phyloP scores from a whole-genome alignment of 1,140 invertebrate genomes.

The Potamilus streckersoni region DNA sequence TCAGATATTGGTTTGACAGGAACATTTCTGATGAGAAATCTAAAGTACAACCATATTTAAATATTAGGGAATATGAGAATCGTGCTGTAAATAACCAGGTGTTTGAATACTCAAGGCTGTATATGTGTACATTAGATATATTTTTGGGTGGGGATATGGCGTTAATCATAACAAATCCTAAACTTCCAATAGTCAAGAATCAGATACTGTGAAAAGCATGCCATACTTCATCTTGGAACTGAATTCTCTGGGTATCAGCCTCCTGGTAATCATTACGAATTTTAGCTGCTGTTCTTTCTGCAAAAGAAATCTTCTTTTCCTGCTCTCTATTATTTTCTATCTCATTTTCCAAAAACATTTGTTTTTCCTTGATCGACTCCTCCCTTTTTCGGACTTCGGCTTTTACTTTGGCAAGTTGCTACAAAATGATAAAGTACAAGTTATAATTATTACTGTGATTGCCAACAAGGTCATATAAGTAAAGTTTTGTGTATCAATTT shows the following conservation, averaged over 20 bases:
- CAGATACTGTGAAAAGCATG: neutral
- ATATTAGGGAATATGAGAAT: too few relatives aligned
- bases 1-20: too few relatives aligned
- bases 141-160: too few relatives aligned
- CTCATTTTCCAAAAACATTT: constrained; percentile 65
- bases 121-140: too few relatives aligned
- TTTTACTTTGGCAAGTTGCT: constrained; percentile 63
- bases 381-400: constrained; percentile 58
- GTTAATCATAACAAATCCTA: too few relatives aligned
- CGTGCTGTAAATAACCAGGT: too few relatives aligned
- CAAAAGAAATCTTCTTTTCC: constrained; percentile 64
- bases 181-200: too few relatives aligned
- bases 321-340: constrained; percentile 65
- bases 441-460: neutral
- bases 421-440: neutral
- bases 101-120: too few relatives aligned
- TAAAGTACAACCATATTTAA: too few relatives aligned
- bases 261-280: constrained; percentile 58
- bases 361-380: constrained; percentile 63
- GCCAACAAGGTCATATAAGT: neutral
- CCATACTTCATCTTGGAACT: constrained; percentile 64
- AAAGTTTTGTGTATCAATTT: too few relatives aligned
- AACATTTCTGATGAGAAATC: too few relatives aligned
- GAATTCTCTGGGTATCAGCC: constrained; percentile 54
- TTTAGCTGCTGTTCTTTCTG: constrained; percentile 57